Base-by-base conservation (phyloP, 1,140 invertebrate species). In the Microvelia longipes region DNA sequence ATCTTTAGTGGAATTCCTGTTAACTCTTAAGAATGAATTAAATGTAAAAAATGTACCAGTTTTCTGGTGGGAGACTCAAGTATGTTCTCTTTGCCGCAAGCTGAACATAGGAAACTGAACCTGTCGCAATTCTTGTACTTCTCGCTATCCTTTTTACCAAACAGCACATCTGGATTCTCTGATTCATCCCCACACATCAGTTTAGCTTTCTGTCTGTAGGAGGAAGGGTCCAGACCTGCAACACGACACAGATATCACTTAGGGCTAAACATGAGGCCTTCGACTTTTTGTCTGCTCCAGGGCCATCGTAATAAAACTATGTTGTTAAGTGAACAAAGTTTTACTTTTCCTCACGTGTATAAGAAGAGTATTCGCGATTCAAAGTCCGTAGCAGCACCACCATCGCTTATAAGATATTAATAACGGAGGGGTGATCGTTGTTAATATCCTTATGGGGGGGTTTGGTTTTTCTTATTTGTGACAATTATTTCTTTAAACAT, bases 81-180 rank as follows among this genome's bases (percentile, higher is more conserved):
- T 5, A 24, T 27, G 5, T n/a, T 1, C 19, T 30, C 19, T 50
- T 50, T 28, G 2, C 1, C 60, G 5, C 1, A 62, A 24, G 64
- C 2, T 15, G 27, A 64, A 29, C n/a, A 68, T 13, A 14, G 29
- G 62, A 19, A 28, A 62, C 64, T 66, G 73, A 67, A 76, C 76
- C 74, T 76, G 25, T 90, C 85, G 76, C 92, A 94, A 69, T 89
- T 82, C 72, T 86, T 85, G 77, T 88, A 95, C 72, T 87, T 86
- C 70, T 92, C 87, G 66, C 90, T 85, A 69, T 89, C 84, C 63
- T 86, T 77, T 50, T 81, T 68, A 0, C 69, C 61, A 69, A 79
- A 77, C 2, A 77, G 71, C 24, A 70, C 66, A 67, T 83, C 78
- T 80, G 84, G 1, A 83, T 82, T 80, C n/a, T 80, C 80, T 29